Evolutionary conservation across 1,140 invertebrate genomes (phyloP), one percentile per base, ranked within the genome.

Genomic region (Apis florea): DNA sequence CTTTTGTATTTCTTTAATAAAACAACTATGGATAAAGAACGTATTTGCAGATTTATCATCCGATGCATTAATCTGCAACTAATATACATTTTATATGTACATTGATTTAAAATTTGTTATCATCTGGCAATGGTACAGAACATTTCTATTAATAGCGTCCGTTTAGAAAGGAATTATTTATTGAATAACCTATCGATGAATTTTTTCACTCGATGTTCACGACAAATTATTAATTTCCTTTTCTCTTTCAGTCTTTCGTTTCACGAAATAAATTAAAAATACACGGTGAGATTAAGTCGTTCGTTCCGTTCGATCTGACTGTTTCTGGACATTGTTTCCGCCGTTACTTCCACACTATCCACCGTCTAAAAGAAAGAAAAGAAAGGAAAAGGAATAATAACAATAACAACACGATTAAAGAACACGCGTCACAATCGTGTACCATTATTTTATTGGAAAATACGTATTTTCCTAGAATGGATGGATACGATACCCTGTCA

Each of bases 271-370:
- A n/a, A 54, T 93, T 84, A 95, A 84, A 95, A 95, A 82, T 95
- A 95, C 17, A 95, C 95, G 11, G 95, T 95, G 24, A 95, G 93
- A 85, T 95, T 95, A 54, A 94, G 93, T 81, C 94, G 93, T 83
- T 94, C 94, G 64, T 92, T 90, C 53, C 88, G n/a, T n/a, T n/a
- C 88, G 17, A 84, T 54, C 83, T 93, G 90, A 83, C 88, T 88
- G 63, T 70, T 86, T 58, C 92, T 92, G 51, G 88, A 84, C 80
- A 90, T 91, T 78, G 94, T 88, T 78, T 94, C 94, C n/a, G 94
- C 93, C 4, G 94, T 93, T 76, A 94, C 93, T 56, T 95, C 94
- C 82, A 95, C 93, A 54, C 94, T 95, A 77, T 95, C 95, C 59
- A 94, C 94, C 64, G 94, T 95, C 94, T 95, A 59, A 82, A 82